phyloP scores from a whole-genome alignment of 2,113 vertebrate species.

The Chloropsis hardwickii region DNA sequence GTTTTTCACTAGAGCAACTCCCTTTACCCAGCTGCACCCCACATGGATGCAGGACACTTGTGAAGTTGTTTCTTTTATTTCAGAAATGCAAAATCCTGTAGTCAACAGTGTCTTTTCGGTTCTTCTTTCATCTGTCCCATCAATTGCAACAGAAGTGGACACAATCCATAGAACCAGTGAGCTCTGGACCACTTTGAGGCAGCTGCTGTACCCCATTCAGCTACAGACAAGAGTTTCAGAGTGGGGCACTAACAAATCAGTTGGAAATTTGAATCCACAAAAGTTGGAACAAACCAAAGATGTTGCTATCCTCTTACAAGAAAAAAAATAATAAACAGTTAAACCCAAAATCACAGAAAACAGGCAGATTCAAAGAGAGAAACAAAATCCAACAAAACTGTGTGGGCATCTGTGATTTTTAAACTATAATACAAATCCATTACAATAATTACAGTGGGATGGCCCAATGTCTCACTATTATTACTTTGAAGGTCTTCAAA shows the following conservation, averaged over 20 bases:
- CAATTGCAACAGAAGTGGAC: not conserved
- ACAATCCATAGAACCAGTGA: accelerated
- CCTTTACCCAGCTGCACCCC: not conserved
- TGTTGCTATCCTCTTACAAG: not conserved
- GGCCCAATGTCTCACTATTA: not conserved
- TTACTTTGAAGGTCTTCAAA: not conserved
- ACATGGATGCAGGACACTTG: not conserved
- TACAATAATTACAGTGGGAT: not conserved
- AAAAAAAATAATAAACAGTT: not conserved
- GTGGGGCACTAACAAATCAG: accelerated
- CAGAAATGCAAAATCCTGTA: not conserved
- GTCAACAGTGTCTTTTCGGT: not conserved
- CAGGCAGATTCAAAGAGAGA: not conserved
- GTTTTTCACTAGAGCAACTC: not conserved
- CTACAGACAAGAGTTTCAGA: not conserved
- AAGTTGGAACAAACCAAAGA: not conserved
- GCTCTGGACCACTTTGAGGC: not conserved
- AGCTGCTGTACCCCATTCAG: not conserved
- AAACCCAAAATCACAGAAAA: not conserved
- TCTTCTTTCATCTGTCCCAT: not conserved
- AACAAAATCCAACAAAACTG: not conserved
- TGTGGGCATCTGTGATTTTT: not conserved
- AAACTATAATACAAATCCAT: not conserved
- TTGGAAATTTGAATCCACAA: not conserved
- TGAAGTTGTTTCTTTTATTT: not conserved